Conservation (phyloP, 2,113 vertebrate genomes). For the Eleginops maclovinus region DNA sequence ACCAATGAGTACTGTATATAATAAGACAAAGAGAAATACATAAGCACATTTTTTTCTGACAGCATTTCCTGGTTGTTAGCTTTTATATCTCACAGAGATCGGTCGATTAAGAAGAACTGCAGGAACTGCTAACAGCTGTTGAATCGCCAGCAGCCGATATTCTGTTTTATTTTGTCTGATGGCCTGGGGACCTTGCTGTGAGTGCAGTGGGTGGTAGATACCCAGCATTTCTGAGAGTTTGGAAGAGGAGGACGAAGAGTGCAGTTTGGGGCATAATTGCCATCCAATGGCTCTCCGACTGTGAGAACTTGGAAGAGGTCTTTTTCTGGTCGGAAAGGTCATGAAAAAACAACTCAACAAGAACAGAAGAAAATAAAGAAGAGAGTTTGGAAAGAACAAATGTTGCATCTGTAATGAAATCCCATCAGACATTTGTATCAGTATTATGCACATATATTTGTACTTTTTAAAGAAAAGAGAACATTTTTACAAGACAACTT, state of each 20-base stretch:
- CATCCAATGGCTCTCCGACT: slow-evolving; percentile 51
- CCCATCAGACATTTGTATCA: slow-evolving; percentile 55
- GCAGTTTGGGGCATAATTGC: slow-evolving; percentile 70
- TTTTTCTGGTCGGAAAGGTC: slow-evolving; percentile 60
- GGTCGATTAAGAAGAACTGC: background rate
- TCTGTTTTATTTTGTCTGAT: slow-evolving; percentile 35
- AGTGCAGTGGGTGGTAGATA: slow-evolving; percentile 61
- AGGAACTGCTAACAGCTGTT: slow-evolving; percentile 22
- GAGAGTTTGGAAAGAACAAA: slow-evolving; percentile 55
- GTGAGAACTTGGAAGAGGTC: slow-evolving; percentile 51
- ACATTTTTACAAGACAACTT: slow-evolving; percentile 41
- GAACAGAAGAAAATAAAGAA: background rate
- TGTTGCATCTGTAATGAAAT: slow-evolving; percentile 66
- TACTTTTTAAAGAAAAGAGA: slow-evolving; percentile 51
- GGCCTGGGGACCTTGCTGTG: slow-evolving; percentile 49
- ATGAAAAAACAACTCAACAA: slow-evolving; percentile 53
- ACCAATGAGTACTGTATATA: background rate
- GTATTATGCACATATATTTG: slow-evolving; percentile 65
- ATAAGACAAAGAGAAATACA: background rate
- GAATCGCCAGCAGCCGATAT: slow-evolving; percentile 23
- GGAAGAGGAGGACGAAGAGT: slow-evolving; percentile 42
- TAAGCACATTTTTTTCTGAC: slow-evolving; percentile 13
- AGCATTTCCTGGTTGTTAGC: background rate
- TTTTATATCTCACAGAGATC: slow-evolving; percentile 1
- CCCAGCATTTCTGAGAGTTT: slow-evolving; percentile 56